These are phyloP conservation scores for Apis laboriosa DNA, from an alignment of 1,140 invertebrate species.

Conservation along the genomic window DNA sequence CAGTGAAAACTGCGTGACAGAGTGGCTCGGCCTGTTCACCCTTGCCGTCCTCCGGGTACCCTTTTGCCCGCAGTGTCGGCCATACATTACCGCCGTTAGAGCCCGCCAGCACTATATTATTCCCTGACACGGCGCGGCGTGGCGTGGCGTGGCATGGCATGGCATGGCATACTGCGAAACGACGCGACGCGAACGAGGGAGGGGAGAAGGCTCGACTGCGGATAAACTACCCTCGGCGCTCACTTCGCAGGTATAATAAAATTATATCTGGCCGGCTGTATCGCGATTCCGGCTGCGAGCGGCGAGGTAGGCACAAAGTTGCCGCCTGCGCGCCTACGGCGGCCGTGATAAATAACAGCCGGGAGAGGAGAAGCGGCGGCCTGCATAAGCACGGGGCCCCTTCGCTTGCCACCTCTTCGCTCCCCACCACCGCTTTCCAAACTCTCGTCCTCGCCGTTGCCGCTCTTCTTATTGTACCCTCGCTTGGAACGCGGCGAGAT, in stretches of 20 bases:
- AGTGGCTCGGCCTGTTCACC: constrained; percentile 68
- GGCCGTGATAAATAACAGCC: constrained; percentile 73
- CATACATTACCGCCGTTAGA: constrained; percentile 74
- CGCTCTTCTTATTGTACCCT: not conserved
- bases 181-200: constrained; percentile 42
- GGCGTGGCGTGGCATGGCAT: constrained; percentile 42
- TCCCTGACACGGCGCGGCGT: constrained; percentile 58
- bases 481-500: too few species aligned
- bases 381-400: constrained; percentile 22
- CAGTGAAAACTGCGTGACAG: constrained; percentile 70
- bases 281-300: constrained; percentile 69
- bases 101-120: constrained; percentile 72
- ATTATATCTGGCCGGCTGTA: constrained; percentile 73
- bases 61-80: constrained; percentile 67
- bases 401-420: constrained; percentile 19
- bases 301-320: constrained; percentile 67
- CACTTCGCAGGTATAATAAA: constrained; percentile 75
- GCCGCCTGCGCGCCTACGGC: constrained; percentile 69
- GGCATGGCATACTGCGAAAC: constrained; percentile 40
- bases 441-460: not conserved
- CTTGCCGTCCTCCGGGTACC: constrained; percentile 64
- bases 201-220: constrained; percentile 54
- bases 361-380: constrained; percentile 14
- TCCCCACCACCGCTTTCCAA: not conserved
- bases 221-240: constrained; percentile 74